Conservation (phyloP, 2,797 vertebrate genomes). For the Alexandromys oeconomus region DNA sequence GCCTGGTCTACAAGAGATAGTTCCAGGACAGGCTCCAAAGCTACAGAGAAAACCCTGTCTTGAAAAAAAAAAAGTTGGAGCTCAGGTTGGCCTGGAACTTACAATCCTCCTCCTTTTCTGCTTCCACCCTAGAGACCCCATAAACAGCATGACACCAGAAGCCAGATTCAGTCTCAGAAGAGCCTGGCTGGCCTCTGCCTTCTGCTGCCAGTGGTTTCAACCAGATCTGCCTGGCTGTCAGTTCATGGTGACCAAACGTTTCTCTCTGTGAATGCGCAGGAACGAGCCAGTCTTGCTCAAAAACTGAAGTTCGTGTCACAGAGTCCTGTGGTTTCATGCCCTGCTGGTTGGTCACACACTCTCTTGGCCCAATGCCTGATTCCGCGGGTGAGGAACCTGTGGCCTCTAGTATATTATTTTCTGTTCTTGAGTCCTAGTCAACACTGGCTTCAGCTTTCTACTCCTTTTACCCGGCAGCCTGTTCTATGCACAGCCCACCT, state of each 20-base stretch:
- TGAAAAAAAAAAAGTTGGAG: not conserved
- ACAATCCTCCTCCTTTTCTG: not conserved
- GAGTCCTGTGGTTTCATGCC: not conserved
- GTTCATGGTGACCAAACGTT: not conserved
- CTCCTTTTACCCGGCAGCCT: not conserved
- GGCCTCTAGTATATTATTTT: not conserved
- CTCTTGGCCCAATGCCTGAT: not conserved
- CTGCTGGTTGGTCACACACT: not conserved
- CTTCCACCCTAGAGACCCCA: not conserved
- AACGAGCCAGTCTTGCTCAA: not conserved
- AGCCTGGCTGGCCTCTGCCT: fast-evolving
- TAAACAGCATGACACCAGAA: constrained; percentile 33
- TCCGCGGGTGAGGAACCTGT: not conserved
- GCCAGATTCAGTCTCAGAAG: not conserved
- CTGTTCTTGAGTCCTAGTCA: not conserved
- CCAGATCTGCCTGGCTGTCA: not conserved
- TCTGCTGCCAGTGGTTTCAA: too few relatives aligned
- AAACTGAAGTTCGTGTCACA: not conserved
- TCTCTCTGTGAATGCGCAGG: not conserved
- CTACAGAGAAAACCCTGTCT: too few relatives aligned
- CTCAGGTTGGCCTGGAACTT: not conserved
- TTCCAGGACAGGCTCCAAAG: too few relatives aligned
- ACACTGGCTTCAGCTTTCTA: fast-evolving
- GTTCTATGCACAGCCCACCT: not conserved
- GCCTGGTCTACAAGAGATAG: too few relatives aligned